A percentile compares a stretch with the other conserved stretches of the same genome.
Conservation (phyloP, 2,888 invertebrate genomes). For the Yponomeuta cagnagella region DNA sequence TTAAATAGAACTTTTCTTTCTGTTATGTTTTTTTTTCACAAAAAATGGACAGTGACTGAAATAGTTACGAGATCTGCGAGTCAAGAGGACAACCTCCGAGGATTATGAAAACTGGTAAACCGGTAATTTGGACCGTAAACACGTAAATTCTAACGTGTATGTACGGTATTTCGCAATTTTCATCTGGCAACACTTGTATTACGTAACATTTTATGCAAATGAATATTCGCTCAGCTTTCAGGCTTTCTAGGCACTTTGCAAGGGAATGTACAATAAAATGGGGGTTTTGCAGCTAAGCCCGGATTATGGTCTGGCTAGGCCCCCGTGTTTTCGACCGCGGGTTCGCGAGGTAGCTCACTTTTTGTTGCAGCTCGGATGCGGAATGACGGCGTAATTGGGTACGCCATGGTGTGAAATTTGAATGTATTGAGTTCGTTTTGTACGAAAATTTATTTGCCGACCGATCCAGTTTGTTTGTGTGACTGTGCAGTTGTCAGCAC, state of each 20-base stretch:
- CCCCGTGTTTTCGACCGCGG: constrained; percentile 23
- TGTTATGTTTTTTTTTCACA: no score
- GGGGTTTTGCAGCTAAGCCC: constrained; percentile 36
- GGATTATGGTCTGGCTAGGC: constrained; percentile 35
- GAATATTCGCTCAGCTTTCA: constrained; percentile 47
- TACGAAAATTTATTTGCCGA: not conserved
- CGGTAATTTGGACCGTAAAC: no score
- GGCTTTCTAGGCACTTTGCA: constrained; percentile 49
- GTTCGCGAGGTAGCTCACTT: not conserved
- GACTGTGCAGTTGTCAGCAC: no score
- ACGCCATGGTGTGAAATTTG: not conserved
- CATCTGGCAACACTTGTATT: constrained; percentile 18
- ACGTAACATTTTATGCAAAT: constrained; percentile 56
- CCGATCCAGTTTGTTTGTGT: not conserved
- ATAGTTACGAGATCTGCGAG: no score
- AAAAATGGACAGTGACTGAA: no score
- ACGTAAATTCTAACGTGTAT: no score
- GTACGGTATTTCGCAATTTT: no score
- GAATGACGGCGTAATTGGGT: not conserved
- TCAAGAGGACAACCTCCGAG: no score
- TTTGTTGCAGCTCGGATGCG: not conserved
- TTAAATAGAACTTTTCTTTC: no score
- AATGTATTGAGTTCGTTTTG: not conserved
- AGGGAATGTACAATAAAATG: constrained; percentile 48
- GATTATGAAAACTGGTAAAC: no score